These are phyloP conservation scores for Mimumesa dahlbomi DNA, from an alignment of 2,888 invertebrate species.

Conservation along the genomic window DNA sequence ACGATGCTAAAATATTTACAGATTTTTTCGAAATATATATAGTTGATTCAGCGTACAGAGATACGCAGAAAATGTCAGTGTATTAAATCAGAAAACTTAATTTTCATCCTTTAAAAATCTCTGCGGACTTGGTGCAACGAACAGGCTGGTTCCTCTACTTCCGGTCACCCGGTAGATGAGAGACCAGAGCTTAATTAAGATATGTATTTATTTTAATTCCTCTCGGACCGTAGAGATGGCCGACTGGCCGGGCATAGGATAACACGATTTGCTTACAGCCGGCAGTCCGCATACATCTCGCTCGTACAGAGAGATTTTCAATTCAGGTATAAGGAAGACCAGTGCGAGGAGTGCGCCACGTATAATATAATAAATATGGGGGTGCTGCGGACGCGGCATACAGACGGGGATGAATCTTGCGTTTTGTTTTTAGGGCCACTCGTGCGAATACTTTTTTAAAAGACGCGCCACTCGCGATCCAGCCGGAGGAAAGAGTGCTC, in stretches of 20 bases:
- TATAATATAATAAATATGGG: slow-evolving; percentile 67
- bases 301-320: slow-evolving; percentile 73
- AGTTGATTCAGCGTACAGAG: too few species aligned
- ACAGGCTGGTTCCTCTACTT: slow-evolving; percentile 12
- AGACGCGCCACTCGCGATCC: slow-evolving; percentile 48
- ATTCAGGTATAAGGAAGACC: slow-evolving; percentile 73
- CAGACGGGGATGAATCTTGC: slow-evolving; percentile 60
- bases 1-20: neutral
- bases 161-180: slow-evolving; percentile 67
- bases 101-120: slow-evolving; percentile 30
- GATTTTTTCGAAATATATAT: neutral
- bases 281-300: slow-evolving; percentile 69
- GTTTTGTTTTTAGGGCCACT: slow-evolving; percentile 64
- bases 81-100: too few species aligned
- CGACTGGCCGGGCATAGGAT: slow-evolving; percentile 70
- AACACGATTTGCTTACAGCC: slow-evolving; percentile 78
- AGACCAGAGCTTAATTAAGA: slow-evolving; percentile 77
- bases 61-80: too few species aligned
- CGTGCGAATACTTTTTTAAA: slow-evolving; percentile 63
- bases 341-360: slow-evolving; percentile 57
- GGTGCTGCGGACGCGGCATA: slow-evolving; percentile 18
- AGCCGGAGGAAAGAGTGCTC: slow-evolving; percentile 55
- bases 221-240: slow-evolving; percentile 71
- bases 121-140: slow-evolving; percentile 4
- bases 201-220: slow-evolving; percentile 80